Evolutionary conservation across 1,140 invertebrate genomes (phyloP), one percentile per base, ranked within the genome.

Genomic region (Drosophila arawakana): DNA sequence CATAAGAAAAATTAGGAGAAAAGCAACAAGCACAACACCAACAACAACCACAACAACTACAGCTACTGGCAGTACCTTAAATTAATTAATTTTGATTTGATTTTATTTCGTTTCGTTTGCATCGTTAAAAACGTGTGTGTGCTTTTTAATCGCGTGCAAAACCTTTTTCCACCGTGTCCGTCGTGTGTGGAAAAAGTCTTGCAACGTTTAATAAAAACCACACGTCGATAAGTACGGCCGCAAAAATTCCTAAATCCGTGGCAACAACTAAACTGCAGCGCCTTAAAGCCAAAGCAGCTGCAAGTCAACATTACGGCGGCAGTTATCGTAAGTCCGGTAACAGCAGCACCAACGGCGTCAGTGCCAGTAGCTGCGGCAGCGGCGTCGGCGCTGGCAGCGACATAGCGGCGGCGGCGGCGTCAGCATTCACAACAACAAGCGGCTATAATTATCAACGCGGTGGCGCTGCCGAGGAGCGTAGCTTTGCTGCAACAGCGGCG

Each of bases 231-330:
- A 76, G 60, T 47, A 86, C 76, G 80, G 82, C 82, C 82, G 80
- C 67, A 81, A 86, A 91, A 86, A 91, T 91, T 91, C 90, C 90
- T 41, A 91, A 91, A 68, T 79, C 90, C 80, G 74, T 77, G 80
- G 82, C 80, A 77, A 86, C 85, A 71, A 81, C 71, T 52, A 91
- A 90, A 76, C 82, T 91, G 76, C 90, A 91, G 74, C 90, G 90
- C 81, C 90, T 91, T 57, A 91, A 91, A 77, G 90, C 90, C 80
- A 91, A 91, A 78, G 90, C 88, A 77, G 84, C 90, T 81, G 90
- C 84, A 67, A 86, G 80, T 81, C 81, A 91, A 80, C 88, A 73
- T 49, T 85, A 78, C 80, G 84, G 78, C 70, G 70, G 78, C 80
- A 81, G 15, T 63, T 78, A 91, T 68, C 78, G 80, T 21, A 89